phyloP scores from a whole-genome alignment of 1,140 invertebrate species.

The Goniozus legneri region DNA sequence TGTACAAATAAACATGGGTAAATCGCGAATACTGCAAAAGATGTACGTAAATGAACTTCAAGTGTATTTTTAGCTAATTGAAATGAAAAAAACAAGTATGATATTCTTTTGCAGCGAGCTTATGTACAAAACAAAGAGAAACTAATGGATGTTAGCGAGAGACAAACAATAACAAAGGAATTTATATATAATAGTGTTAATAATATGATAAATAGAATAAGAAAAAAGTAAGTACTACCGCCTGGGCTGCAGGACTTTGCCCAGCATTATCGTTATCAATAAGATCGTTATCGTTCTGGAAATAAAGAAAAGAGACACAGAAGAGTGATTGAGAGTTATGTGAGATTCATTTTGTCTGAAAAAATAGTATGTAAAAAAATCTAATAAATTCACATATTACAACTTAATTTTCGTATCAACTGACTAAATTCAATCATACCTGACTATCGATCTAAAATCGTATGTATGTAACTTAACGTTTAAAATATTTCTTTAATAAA shows the following conservation, averaged over 20 bases:
- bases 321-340: slow-evolving; percentile 47
- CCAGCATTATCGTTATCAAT: slow-evolving; percentile 55
- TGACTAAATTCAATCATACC: background rate
- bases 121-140: slow-evolving; percentile 3
- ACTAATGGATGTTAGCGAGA: slow-evolving; percentile 4
- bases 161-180: slow-evolving; percentile 14
- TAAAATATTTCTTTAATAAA: too few species aligned
- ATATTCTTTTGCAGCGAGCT: too few species aligned
- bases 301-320: slow-evolving; percentile 52
- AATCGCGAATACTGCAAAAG: too few species aligned
- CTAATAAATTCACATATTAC: too few species aligned
- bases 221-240: slow-evolving; percentile 55
- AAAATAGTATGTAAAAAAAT: slow-evolving; percentile 13
- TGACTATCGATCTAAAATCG: background rate
- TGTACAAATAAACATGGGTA: too few species aligned
- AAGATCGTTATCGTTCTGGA: slow-evolving; percentile 56
- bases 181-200: slow-evolving; percentile 9
- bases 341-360: slow-evolving; percentile 23
- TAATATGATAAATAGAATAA: slow-evolving; percentile 38
- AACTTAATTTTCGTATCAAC: background rate
- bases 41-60: too few species aligned
- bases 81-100: too few species aligned
- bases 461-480: background rate
- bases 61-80: too few species aligned
- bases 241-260: slow-evolving; percentile 56